Base-by-base conservation (phyloP, 2,797 vertebrate species). In the Aplochiton taeniatus region DNA sequence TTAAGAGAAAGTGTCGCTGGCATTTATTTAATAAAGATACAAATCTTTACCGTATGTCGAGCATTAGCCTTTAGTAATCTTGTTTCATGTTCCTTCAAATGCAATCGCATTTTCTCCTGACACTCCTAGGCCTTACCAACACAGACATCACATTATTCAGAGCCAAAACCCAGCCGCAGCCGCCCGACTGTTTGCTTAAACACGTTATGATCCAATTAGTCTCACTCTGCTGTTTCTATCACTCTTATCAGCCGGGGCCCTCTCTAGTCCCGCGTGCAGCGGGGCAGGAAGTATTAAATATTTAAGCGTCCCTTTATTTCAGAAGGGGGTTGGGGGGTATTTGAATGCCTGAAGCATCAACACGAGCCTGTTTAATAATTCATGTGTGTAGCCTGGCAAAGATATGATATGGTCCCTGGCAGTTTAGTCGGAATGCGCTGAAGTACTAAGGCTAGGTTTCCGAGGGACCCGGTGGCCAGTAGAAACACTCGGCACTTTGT, bases 311-410 rank as follows among this genome's bases (percentile, higher is more conserved):
- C 56, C 75, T 81, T 73, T 76, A 83, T 86, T 81, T 12, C 31
- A 13, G 11, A 41, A 31, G 45, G 17, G 41, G 45, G 60, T 49
- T 66, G 68, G 67, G 69, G 61, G 67, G 63, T 85, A 82, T 82
- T 85, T 69, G 70, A 88, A 77, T 79, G 85, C 89, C 90, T 75
- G 82, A 73, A 90, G 90, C 89, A 86, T 88, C 85, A 90, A 89
- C 89, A 88, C 70, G 68, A 72, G 82, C 68, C 74, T 68, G 63
- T 80, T 92, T 72, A 92, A 91, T 88, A 86, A 90, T 91, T 88
- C 70, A 91, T 89, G 66, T 70, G 17, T 79, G 69, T 80, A 72
- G 80, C 53, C 79, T 77, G 79, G 65, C 67, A 70, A 78, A 79
- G 77, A 69, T 72, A 61, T 80, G 82, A 65, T 72, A 72, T 71